Conservation (phyloP, 2,113 vertebrate genomes). For the Guaruba guarouba region DNA sequence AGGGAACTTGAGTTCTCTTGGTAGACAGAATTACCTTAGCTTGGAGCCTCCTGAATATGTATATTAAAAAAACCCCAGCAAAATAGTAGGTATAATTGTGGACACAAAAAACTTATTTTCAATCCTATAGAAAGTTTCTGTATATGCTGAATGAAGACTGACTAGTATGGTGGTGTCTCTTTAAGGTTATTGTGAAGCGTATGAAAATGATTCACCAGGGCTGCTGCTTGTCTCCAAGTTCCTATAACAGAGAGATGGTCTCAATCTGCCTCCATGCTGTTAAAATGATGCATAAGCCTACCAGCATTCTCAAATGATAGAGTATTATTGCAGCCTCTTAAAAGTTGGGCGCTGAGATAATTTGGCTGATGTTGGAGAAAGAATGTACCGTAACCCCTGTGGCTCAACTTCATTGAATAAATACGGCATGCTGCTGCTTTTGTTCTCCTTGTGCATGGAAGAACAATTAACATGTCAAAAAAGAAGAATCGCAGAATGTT, state of each 20-base stretch:
- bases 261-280: slow-evolving; percentile 81
- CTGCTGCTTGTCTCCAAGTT: slow-evolving; percentile 76
- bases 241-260: slow-evolving; percentile 80
- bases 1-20: not conserved
- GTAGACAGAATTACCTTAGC: not conserved
- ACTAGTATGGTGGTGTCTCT: slow-evolving; percentile 29
- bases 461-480: slow-evolving; percentile 81
- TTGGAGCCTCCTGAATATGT: not conserved
- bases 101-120: not conserved
- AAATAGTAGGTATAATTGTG: not conserved
- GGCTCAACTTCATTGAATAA: slow-evolving; percentile 79
- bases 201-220: slow-evolving; percentile 74
- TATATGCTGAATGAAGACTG: not conserved
- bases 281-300: slow-evolving; percentile 81
- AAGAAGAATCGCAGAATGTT: slow-evolving; percentile 73
- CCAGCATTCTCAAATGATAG: slow-evolving; percentile 78
- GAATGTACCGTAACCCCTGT: slow-evolving; percentile 76
- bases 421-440: slow-evolving; percentile 76
- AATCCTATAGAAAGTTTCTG: not conserved
- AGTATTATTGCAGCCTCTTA: slow-evolving; percentile 80
- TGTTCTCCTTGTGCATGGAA: slow-evolving; percentile 69
- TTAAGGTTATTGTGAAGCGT: slow-evolving; percentile 68
- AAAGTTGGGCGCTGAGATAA: slow-evolving; percentile 82
- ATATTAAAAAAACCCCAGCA: not conserved
- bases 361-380: slow-evolving; percentile 79